phyloP scores from a whole-genome alignment of 1,140 invertebrate genomes.

The Teleopsis dalmanni region DNA sequence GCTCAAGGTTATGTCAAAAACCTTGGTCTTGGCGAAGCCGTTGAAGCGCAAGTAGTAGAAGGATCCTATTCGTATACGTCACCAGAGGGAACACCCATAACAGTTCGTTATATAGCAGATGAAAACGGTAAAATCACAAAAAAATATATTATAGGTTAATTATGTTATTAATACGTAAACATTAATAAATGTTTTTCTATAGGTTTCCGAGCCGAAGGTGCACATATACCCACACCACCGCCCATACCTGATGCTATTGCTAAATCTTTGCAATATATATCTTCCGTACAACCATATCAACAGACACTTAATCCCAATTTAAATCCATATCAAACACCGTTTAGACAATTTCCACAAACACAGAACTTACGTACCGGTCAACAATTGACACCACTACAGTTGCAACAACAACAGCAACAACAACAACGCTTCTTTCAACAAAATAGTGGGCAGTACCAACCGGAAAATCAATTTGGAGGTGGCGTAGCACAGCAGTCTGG shows the following conservation, averaged over 20 bases:
- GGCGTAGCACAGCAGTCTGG: not conserved
- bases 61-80: constrained; percentile 55
- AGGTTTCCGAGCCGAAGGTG: constrained; percentile 48
- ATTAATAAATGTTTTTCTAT: constrained; percentile 8
- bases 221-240: constrained; percentile 55
- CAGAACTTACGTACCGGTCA: constrained; percentile 24
- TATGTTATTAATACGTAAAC: not conserved
- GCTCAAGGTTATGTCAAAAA: constrained; percentile 54
- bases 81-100: constrained; percentile 49
- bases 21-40: constrained; percentile 46
- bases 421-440: constrained; percentile 14
- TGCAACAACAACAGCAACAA: constrained; percentile 15
- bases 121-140: constrained; percentile 42
- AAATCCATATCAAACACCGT: constrained; percentile 39
- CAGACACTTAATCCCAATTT: constrained; percentile 33
- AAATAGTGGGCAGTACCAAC: constrained; percentile 9
- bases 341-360: constrained; percentile 20
- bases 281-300: constrained; percentile 43
- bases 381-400: constrained; percentile 20
- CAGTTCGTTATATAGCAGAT: constrained; percentile 53
- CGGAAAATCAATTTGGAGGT: constrained; percentile 2
- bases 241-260: constrained; percentile 57
- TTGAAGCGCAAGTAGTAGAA: constrained; percentile 46
- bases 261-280: constrained; percentile 52
- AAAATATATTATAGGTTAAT: constrained; percentile 3